Percentiles rank a stretch among this genome's conserved stretches.
Conservation (phyloP, 2,113 vertebrate species). For the Cepphus grylle region DNA sequence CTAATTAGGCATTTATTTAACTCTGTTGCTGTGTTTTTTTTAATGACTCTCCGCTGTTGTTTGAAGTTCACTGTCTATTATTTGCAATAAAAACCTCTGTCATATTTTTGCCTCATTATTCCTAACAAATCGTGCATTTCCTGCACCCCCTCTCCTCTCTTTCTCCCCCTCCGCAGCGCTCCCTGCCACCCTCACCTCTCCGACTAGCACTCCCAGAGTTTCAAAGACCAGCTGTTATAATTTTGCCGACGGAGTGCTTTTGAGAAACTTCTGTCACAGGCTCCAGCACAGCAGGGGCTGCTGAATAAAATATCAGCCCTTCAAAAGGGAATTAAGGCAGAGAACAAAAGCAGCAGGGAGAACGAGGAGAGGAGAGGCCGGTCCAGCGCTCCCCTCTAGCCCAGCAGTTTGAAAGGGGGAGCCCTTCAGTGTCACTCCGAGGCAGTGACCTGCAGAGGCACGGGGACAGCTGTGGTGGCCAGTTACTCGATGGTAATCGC, state of each 20-base stretch:
- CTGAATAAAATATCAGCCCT: slow-evolving; percentile 81
- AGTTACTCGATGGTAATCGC: background rate
- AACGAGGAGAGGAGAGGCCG: slow-evolving; percentile 22
- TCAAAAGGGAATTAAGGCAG: slow-evolving; percentile 74
- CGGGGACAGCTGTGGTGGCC: background rate
- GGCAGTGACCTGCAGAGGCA: background rate
- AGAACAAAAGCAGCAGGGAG: slow-evolving; percentile 65
- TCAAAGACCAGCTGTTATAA: slow-evolving; percentile 81
- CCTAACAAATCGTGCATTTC: slow-evolving; percentile 75
- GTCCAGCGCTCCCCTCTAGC: background rate
- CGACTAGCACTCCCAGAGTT: slow-evolving; percentile 64
- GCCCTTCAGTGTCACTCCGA: background rate
- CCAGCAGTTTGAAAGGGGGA: background rate
- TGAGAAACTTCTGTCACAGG: slow-evolving; percentile 73
- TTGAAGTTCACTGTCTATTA: slow-evolving; percentile 81
- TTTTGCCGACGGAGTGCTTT: slow-evolving; percentile 74
- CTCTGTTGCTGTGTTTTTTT: slow-evolving; percentile 73
- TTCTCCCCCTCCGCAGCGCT: slow-evolving; percentile 15
- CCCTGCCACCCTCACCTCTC: slow-evolving; percentile 59
- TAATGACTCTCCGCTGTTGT: slow-evolving; percentile 77
- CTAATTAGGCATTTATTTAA: slow-evolving; percentile 87
- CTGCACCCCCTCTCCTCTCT: background rate
- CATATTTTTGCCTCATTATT: slow-evolving; percentile 82
- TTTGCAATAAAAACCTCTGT: slow-evolving; percentile 80
- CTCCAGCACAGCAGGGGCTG: slow-evolving; percentile 71